Evolutionary conservation across 1,140 invertebrate species (phyloP), one percentile per base, ranked within the genome.

Genomic region (Caerostris darwini): DNA sequence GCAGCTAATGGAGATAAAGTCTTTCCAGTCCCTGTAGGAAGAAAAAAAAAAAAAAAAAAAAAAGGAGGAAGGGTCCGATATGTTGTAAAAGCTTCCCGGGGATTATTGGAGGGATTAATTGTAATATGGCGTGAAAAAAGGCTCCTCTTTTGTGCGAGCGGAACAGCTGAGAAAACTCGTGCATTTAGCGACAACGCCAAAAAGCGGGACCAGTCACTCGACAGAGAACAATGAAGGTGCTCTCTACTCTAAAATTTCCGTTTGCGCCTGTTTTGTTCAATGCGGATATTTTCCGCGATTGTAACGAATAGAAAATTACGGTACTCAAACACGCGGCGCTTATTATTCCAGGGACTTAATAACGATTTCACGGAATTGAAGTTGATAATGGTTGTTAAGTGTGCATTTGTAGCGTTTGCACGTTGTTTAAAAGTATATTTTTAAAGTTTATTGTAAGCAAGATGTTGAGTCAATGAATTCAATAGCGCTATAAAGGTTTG

Each of bases 111-210:
- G 34, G 90, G 90, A 91, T 91, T 91, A 91, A 91, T 91, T 82
- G 90, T 91, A 91, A 91, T 91, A 91, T 77, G 69, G 90, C 90
- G 90, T 91, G 90, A 91, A 91, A 91, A 90, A 91, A 77, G 57
- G 64, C 69, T 61, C 57, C 89, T 81, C 34, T 17, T 81, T 82
- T 81, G 64, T 91, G 71, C 7, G 67, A 85, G 6, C 12, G 3
- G 19, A 34, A 58, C 90, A 91, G 90, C 90, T 91, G 90, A 91
- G 71, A 91, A 91, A 91, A 91, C 90, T 61, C 53, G 56, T 4
- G 54, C n/a, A 77, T 57, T 67, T 12, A 61, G 7, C 58, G 6
- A 61, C 86, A 61, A 88, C 53, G 14, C 53, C 56, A 34, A 53
- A 14, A 10, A 50, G 8, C 50, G 58, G 17, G 34, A 10, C 86